Evolutionary conservation across 2,113 vertebrate genomes (phyloP).

Genomic region (Potamarius usumacintae): DNA sequence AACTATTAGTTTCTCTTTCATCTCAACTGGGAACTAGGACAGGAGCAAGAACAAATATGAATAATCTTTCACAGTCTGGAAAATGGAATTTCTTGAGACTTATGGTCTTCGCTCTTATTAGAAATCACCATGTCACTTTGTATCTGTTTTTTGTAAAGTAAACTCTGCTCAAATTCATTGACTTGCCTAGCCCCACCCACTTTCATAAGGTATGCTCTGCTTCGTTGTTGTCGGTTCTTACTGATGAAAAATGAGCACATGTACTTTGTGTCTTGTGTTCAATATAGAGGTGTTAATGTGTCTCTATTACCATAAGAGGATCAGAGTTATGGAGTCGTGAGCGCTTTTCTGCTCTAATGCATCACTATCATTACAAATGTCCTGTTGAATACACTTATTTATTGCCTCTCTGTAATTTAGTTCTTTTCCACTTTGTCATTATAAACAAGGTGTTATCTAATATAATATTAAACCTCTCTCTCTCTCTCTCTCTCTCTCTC

Average conservation of each 20-base stretch:
- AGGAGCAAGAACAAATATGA: background rate
- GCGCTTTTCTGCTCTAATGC: background rate
- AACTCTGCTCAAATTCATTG: background rate
- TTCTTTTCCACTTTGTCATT: background rate
- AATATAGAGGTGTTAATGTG: constrained; percentile 74
- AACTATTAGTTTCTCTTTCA: background rate
- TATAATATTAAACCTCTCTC: background rate
- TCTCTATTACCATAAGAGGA: constrained; percentile 46
- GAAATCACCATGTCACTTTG: background rate
- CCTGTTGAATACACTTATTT: background rate
- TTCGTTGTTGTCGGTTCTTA: background rate
- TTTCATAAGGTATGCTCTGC: background rate
- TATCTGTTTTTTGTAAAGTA: background rate
- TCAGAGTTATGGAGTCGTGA: background rate
- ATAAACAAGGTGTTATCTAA: background rate
- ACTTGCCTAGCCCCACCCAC: background rate
- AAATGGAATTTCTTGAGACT: background rate
- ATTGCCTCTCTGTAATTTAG: background rate
- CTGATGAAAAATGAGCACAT: background rate
- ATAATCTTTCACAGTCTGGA: background rate
- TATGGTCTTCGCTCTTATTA: background rate
- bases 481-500: constrained; percentile 22
- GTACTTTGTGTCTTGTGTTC: background rate
- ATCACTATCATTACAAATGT: background rate
- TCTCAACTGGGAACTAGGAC: background rate